Evolutionary conservation across 2,888 invertebrate species (phyloP), one percentile per base, ranked within the genome.

Genomic region (Apantesis nais): DNA sequence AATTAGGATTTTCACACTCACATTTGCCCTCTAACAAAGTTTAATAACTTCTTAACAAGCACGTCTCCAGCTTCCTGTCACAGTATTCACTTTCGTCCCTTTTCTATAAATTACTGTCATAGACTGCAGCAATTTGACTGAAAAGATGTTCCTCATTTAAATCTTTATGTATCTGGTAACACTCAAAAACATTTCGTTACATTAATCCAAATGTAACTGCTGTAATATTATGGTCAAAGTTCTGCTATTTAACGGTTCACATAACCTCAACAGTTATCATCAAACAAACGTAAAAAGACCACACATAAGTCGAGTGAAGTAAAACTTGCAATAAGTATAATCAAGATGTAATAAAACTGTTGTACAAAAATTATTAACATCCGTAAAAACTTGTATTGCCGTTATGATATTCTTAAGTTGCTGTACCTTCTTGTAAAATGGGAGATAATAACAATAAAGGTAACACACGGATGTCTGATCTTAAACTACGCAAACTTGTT

Each of bases 321-420:
- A 68, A 77, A 71, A 31, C 39, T 14, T 48, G 67, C 67, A 72
- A 76, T 72, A 63, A 60, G 68, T 70, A 39, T 70, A 73, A 75
- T 78, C 78, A 73, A 34, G 60, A 66, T 70, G 64, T 66, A 75
- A 78, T 80, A 80, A 78, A 78, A 72, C 31, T 34, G 44, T n/a
- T 8, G 11, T 25, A 52, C 66, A 71, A 71, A 68, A 77, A 69
- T n/a, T 62, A 68, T 39, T 55, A 52, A 48, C 64, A 48, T 77
- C 37, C 14, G 41, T 73, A 68, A 63, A 25, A 66, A 67, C 67
- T 29, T 25, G 74, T 68, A 58, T 25, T 12, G 60, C 78, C 80
- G 78, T 80, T 78, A 78, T 62, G 25, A 60, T 67, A 41, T 69
- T 71, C 61, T 48, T 61, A 60, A 69, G 61, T 34, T 65, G 69